Percentiles rank a stretch among this genome's conserved stretches.
Evolutionary conservation across 2,113 vertebrate genomes (phyloP).

Genomic region (Penelope pileata): DNA sequence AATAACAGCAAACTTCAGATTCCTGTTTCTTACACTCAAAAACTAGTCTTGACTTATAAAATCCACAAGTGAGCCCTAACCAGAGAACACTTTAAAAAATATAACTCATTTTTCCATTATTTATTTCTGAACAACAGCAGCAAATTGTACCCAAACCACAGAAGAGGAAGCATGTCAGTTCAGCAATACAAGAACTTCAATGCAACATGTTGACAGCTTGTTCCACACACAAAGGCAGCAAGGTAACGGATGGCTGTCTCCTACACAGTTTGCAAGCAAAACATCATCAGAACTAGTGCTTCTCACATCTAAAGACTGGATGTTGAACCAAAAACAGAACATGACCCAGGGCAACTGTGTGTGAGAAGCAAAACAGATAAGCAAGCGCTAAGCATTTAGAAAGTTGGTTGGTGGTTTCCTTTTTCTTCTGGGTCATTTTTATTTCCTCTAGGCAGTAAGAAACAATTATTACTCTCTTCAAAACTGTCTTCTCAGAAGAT

Average conservation of each 20-base stretch:
- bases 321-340: background rate
- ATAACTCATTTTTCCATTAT: background rate
- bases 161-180: background rate
- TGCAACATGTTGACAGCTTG: background rate
- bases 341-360: background rate
- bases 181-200: background rate
- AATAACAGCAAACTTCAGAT: background rate
- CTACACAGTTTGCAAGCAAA: constrained; percentile 3
- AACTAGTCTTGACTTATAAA: background rate
- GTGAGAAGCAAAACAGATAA: background rate
- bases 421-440: constrained; percentile 32
- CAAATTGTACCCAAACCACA: background rate
- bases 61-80: background rate
- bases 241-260: background rate
- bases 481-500: background rate
- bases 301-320: background rate
- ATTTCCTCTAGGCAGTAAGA: background rate
- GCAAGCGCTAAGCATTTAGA: background rate
- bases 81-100: background rate
- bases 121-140: background rate
- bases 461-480: background rate
- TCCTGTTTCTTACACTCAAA: background rate
- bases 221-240: background rate
- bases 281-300: background rate
- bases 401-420: background rate